Conservation (phyloP, 2,888 invertebrate genomes). For the Caenorhabditis sp. region DNA sequence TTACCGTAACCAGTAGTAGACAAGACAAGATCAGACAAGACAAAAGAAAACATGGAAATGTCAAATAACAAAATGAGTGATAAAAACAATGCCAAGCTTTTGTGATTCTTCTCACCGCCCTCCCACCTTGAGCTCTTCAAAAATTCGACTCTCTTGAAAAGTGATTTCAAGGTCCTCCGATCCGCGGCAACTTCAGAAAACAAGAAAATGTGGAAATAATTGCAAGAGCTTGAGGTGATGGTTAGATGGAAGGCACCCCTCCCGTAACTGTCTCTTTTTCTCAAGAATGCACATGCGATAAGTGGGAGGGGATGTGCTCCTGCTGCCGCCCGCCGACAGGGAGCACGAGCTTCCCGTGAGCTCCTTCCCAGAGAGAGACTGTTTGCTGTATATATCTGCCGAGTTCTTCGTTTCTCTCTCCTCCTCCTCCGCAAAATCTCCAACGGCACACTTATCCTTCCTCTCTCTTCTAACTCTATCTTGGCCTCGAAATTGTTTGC, state of each 20-base stretch:
- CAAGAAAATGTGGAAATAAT: slow-evolving; percentile 50
- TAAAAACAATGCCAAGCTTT: neutral
- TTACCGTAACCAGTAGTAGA: no score
- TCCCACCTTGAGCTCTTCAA: slow-evolving; percentile 8
- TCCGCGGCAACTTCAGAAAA: slow-evolving; percentile 52
- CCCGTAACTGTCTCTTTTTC: slow-evolving; percentile 38
- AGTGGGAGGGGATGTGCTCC: slow-evolving; percentile 57
- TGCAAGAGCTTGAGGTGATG: slow-evolving; percentile 1
- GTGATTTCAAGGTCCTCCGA: neutral
- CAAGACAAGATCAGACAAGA: no score
- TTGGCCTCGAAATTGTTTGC: slow-evolving; percentile 46
- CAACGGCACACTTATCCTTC: slow-evolving; percentile 60
- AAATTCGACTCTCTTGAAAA: slow-evolving; percentile 10
- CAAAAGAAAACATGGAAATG: no score
- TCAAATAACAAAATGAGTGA: neutral
- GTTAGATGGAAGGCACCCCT: slow-evolving; percentile 1
- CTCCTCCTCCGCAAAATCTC: slow-evolving; percentile 63
- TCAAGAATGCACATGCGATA: slow-evolving; percentile 66
- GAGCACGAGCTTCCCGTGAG: slow-evolving; percentile 51
- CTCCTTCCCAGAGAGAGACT: slow-evolving; percentile 11
- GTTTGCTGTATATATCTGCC: slow-evolving; percentile 53
- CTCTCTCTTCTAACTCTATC: neutral
- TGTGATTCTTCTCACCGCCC: slow-evolving; percentile 4
- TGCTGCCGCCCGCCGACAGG: slow-evolving; percentile 55
- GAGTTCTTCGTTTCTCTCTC: neutral